Base-by-base conservation (phyloP, 2,888 invertebrate species). In the Odontothrips loti region DNA sequence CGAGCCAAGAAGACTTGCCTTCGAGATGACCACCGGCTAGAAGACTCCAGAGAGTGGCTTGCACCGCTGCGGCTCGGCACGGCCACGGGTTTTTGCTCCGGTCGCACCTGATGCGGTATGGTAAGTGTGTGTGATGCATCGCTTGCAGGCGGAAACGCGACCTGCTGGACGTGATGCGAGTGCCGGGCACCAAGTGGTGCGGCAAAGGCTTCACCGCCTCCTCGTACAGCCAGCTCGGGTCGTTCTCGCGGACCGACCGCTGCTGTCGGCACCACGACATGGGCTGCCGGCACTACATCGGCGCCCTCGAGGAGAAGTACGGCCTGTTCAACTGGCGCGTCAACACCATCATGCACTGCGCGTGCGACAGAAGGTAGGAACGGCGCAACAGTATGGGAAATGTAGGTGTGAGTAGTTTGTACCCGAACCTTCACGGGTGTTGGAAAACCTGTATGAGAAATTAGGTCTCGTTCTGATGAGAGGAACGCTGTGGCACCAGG, bases 141-240 rank as follows among this genome's bases (percentile, higher is more conserved):
- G 17, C n/a, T 82, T 82, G 88, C 85, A 89, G 89, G 86, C 86
- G 86, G 82, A 89, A 88, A 84, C 88, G 91, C 48, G 89, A 88
- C 83, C 86, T 90, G 83, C 87, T 89, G 86, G 94, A 94, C 86
- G 79, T 94, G 84, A 90, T 96, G 82, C 92, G 95, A 83, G 92
- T 95, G 79, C 96, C 96, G 0, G 96, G 96, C 80, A 97, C 97
- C 0, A 94, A 95, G 86, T 97, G 97, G 97, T 97, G 97, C 87
- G 97, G 97, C 43, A 93, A 94, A 85, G 97, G 97, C 1, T 93
- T 93, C 86, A 91, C 92, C 0, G 96, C 96, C 9, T 90, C 92
- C 78, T 92, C 93, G 84, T 95, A 94, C 87, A 93, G 93, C 81
- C 93, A 95, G 84, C 90, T 97, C 79, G 97, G 96, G 12, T 94